phyloP scores from a whole-genome alignment of 2,888 invertebrate species.

The Eristalis arbustorum region DNA sequence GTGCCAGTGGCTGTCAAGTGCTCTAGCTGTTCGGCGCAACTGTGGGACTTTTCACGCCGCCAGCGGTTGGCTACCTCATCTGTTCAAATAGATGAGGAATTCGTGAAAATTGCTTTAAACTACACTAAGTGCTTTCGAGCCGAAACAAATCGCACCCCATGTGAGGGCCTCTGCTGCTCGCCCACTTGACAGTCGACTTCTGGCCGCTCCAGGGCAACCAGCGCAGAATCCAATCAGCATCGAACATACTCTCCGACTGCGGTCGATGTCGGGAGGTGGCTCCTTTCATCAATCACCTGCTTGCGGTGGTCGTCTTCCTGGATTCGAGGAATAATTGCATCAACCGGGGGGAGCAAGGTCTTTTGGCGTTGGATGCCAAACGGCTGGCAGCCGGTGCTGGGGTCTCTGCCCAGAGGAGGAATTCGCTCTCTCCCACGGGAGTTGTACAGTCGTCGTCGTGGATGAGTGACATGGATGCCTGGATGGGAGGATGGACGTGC shows the following conservation, averaged over 20 bases:
- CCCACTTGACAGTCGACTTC: too few relatives aligned
- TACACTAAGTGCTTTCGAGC: background rate
- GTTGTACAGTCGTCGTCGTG: background rate
- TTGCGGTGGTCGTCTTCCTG: background rate
- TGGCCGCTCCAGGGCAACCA: background rate
- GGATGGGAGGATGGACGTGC: background rate
- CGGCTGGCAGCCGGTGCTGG: too few relatives aligned
- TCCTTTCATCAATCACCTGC: background rate
- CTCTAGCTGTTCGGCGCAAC: background rate
- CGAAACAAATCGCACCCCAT: background rate
- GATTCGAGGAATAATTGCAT: background rate
- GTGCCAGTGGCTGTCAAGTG: background rate
- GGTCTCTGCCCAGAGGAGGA: background rate
- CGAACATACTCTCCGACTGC: background rate
- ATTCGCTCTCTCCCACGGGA: background rate
- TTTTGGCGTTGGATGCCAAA: background rate
- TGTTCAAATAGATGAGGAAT: background rate
- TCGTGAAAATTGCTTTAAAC: background rate
- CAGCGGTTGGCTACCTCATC: background rate
- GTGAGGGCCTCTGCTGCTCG: background rate
- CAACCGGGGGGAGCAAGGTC: background rate
- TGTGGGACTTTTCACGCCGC: background rate
- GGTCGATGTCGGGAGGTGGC: background rate
- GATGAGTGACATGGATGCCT: background rate
- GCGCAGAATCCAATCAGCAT: background rate